Percentiles rank a stretch among this genome's conserved stretches.
These are phyloP conservation scores for Torymus tubicola DNA, from an alignment of 2,888 invertebrate genomes.

Conservation along the genomic window DNA sequence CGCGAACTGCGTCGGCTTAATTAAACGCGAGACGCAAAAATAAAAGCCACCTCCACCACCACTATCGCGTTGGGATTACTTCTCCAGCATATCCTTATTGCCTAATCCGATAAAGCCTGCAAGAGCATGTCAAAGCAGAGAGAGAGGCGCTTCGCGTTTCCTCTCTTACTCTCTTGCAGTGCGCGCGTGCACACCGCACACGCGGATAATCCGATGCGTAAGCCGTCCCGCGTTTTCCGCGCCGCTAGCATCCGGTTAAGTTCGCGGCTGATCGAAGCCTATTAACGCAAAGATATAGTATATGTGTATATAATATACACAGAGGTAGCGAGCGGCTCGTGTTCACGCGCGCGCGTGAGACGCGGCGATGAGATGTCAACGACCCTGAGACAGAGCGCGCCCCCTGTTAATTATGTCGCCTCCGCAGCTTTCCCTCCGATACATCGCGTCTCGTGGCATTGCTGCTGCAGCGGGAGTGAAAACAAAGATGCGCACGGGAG, in stretches of 20 bases:
- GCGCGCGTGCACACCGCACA: too few species aligned
- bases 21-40: too few species aligned
- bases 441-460: too few species aligned
- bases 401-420: not conserved
- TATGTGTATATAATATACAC: too few species aligned
- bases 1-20: too few species aligned
- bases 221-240: too few species aligned
- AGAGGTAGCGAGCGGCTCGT: too few species aligned
- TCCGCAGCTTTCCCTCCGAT: not conserved
- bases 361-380: conserved; percentile 26
- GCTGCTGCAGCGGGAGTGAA: conserved; percentile 6
- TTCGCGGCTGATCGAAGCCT: conserved; percentile 40
- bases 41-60: too few species aligned
- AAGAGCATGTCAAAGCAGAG: conserved; percentile 13
- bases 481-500: not conserved
- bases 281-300: conserved; percentile 16
- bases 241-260: conserved; percentile 4
- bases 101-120: conserved; percentile 24
- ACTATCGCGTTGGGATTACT: too few species aligned
- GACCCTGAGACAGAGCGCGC: conserved; percentile 16
- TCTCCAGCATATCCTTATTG: conserved; percentile 27
- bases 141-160: not conserved
- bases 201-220: too few species aligned
- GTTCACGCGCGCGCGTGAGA: not conserved
- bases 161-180: too few species aligned